A percentile compares a stretch with the other conserved stretches of the same genome.
Evolutionary conservation across 2,888 invertebrate genomes (phyloP).

Genomic region (Clusia tigrina): DNA sequence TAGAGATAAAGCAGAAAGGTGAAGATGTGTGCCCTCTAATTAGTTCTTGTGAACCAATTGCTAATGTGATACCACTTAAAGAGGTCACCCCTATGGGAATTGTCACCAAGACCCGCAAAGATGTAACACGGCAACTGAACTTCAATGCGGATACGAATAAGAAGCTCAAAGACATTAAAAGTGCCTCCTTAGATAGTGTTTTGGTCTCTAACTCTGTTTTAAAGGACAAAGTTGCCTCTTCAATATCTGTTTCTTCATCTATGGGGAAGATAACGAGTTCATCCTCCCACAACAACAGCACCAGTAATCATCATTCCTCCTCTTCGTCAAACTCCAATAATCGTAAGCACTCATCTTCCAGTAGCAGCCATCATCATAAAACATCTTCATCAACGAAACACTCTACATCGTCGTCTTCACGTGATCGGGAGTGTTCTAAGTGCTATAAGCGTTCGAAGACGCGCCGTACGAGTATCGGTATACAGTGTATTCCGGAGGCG

Average conservation of each 20-base stretch:
- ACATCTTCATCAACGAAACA: constrained; percentile 45
- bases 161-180: constrained; percentile 27
- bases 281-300: constrained; percentile 34
- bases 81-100: constrained; percentile 27
- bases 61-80: background rate
- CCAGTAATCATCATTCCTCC: constrained; percentile 44
- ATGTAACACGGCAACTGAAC: constrained; percentile 58
- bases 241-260: constrained; percentile 44
- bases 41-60: background rate
- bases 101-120: constrained; percentile 54
- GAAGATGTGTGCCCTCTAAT: constrained; percentile 25
- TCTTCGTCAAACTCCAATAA: constrained; percentile 30
- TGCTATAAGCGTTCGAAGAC: constrained; percentile 76
- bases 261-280: constrained; percentile 47
- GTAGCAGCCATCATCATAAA: constrained; percentile 37
- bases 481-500: constrained; percentile 68
- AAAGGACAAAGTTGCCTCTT: background rate
- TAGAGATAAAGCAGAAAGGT: constrained; percentile 27
- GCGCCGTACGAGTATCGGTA: constrained; percentile 75
- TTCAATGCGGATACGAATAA: constrained; percentile 41
- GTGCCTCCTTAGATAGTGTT: constrained; percentile 17
- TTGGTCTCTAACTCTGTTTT: constrained; percentile 14
- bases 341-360: constrained; percentile 23
- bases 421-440: constrained; percentile 68
- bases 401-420: constrained; percentile 48